Base-by-base conservation (phyloP, 2,888 invertebrate genomes). In the Agelastica alni region DNA sequence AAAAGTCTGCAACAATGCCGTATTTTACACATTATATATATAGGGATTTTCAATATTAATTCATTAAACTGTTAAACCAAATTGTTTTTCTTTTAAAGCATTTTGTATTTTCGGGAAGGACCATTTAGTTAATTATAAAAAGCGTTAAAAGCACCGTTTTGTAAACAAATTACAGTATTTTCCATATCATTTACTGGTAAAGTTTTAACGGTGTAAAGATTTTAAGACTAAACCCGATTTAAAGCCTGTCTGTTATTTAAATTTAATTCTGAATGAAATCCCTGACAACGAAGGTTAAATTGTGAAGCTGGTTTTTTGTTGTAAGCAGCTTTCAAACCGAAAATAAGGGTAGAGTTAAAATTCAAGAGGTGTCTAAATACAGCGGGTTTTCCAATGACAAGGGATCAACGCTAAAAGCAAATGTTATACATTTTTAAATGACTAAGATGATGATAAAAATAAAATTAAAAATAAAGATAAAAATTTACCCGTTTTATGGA, bases 241-340 rank as follows among this genome's bases (percentile, higher is more conserved):
- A 18, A 7, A 30, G 44, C 20, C 13, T 32, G 44, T 44, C 44
- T 44, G 32, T 44, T 44, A 44, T 44, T 44, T 44, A 44, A 44
- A 44, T 44, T 44, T 44, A 44, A 32, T 44, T 44, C 44, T 7
- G 44, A 32, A 44, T 44, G 44, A 44, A 44, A 44, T 44, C 44
- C 44, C 44, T 44, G 44, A 44, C 44, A 32, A 44, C 32, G 31
- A 32, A 44, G 44, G 44, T 32, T 44, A 32, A 44, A 44, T 44
- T 20, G 32, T 32, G 18, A 44, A 44, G 44, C 44, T 43, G 44
- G 12, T 44, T 31, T 44, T 44, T 31, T 31, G 44, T 44, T 44
- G 44, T 44, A 44, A 44, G 44, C 44, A 18, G 44, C 31, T 44
- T 44, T 44, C 18, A 7, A 44, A 13, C 32, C 44, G 44, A 44